Percentiles rank a stretch among this genome's conserved stretches.
Conservation (phyloP, 2,113 vertebrate genomes). For the Paradoxurus hermaphroditus region DNA sequence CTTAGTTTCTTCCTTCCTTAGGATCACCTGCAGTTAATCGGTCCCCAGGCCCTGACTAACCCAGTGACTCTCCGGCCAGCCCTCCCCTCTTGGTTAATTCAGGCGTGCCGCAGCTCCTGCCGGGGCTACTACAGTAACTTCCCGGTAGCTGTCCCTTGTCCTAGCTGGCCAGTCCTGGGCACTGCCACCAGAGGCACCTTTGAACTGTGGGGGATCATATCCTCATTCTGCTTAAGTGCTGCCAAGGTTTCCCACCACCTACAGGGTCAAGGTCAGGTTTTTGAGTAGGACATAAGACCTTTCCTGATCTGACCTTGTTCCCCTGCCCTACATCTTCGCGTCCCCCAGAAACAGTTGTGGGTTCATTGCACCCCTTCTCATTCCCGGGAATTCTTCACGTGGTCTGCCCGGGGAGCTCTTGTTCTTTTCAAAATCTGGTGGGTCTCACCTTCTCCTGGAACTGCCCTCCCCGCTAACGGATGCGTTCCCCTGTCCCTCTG, state of each 20-base stretch:
- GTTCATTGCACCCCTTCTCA: background rate
- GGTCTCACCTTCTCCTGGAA: background rate
- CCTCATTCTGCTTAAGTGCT: background rate
- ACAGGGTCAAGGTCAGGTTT: background rate
- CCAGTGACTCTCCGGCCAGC: background rate
- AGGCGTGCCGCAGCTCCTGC: background rate
- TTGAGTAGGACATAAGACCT: background rate
- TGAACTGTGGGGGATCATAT: background rate
- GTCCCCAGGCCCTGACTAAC: too few relatives aligned
- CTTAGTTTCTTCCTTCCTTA: background rate
- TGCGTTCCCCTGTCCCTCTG: background rate
- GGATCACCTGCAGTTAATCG: background rate
- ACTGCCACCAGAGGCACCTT: too few relatives aligned
- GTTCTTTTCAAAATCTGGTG: background rate
- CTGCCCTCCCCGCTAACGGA: background rate
- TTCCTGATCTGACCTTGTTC: background rate
- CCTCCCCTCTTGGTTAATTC: background rate
- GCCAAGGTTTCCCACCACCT: background rate
- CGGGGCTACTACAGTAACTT: background rate
- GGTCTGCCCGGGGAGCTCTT: background rate
- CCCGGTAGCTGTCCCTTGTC: background rate
- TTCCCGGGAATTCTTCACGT: background rate
- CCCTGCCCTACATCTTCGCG: background rate
- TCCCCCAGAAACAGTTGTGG: background rate
- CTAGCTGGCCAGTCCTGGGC: background rate